A percentile compares a stretch with the other conserved stretches of the same genome.
These are phyloP conservation scores for Rhabditoides inermis DNA, from an alignment of 2,888 invertebrate species.

Conservation along the genomic window DNA sequence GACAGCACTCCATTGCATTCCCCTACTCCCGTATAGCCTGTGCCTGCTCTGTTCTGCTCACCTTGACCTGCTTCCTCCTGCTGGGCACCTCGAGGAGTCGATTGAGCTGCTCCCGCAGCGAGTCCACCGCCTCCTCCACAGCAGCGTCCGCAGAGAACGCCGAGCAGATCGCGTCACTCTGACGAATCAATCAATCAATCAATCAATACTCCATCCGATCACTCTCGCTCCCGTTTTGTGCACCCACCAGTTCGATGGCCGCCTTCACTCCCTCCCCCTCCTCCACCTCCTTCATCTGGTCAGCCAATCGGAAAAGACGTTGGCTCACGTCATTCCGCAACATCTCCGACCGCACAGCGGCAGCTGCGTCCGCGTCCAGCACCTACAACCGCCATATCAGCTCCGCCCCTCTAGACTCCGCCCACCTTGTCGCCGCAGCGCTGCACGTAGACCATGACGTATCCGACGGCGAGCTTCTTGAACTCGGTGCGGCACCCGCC, in stretches of 20 bases:
- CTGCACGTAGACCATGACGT: conserved; percentile 68
- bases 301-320: neutral
- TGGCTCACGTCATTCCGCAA: neutral
- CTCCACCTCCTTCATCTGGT: neutral
- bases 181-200: neutral
- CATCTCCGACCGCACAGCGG: conserved; percentile 1
- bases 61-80: conserved; percentile 2
- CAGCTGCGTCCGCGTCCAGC: too few relatives aligned
- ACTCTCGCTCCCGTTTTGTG: neutral
- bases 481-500: too few relatives aligned
- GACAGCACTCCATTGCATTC: too few relatives aligned
- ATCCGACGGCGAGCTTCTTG: conserved; percentile 69
- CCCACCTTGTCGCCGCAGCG: too few relatives aligned
- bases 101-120: conserved; percentile 18
- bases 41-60: neutral
- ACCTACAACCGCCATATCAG: too few relatives aligned
- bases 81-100: conserved; percentile 13
- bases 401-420: too few relatives aligned
- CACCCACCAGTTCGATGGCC: neutral
- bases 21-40: neutral
- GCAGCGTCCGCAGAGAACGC: conserved; percentile 16
- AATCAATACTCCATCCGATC: neutral
- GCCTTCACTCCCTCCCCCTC: neutral
- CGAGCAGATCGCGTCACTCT: conserved; percentile 8
- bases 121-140: conserved; percentile 18